These are phyloP conservation scores for Anthonomus grandis DNA, from an alignment of 1,140 invertebrate genomes.

Conservation along the genomic window DNA sequence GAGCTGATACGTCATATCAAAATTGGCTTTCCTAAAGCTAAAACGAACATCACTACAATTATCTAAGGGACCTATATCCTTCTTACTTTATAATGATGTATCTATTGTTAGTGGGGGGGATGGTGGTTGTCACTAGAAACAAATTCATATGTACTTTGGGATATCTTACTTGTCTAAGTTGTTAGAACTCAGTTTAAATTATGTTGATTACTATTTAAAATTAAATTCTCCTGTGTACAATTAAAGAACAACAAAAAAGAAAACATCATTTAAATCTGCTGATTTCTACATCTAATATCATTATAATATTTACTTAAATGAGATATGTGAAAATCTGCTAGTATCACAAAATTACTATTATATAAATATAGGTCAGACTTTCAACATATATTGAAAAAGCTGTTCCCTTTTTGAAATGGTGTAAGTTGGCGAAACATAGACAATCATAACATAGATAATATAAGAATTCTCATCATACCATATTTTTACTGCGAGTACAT, in stretches of 20 bases:
- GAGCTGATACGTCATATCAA: too few species aligned
- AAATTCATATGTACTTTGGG: not conserved
- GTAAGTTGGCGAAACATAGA: not conserved
- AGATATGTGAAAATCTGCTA: slow-evolving; percentile 1
- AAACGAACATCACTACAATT: too few species aligned
- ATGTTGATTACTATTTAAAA: not conserved
- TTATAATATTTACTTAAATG: not conserved
- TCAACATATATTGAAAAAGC: not conserved
- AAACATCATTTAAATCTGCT: not conserved
- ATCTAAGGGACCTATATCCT: too few species aligned
- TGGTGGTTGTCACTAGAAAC: not conserved
- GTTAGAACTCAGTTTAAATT: not conserved
- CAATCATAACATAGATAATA: too few species aligned
- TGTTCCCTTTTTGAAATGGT: not conserved
- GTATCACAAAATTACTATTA: not conserved
- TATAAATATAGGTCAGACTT: not conserved
- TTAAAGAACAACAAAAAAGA: not conserved
- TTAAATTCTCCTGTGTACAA: not conserved
- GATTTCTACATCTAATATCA: not conserved
- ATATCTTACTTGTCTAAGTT: not conserved
- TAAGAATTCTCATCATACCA: not conserved
- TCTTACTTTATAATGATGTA: too few species aligned
- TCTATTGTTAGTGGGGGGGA: not conserved
- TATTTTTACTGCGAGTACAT: not conserved
- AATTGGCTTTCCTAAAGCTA: too few species aligned